Evolutionary conservation across 2,113 vertebrate genomes (phyloP).

Genomic region (Ginglymostoma cirratum): DNA sequence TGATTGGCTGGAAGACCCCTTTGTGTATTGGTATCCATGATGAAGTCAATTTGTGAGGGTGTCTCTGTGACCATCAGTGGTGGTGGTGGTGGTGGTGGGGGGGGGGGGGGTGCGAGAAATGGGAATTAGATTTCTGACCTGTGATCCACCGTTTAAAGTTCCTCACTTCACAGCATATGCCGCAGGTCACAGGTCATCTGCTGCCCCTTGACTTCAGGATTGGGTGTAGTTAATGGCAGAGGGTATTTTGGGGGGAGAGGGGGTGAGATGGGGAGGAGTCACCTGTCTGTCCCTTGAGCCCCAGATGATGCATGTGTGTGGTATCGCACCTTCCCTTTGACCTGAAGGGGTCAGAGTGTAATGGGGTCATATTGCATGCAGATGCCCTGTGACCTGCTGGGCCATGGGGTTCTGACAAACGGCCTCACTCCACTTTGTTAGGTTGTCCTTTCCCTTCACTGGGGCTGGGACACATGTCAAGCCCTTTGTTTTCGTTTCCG

Average conservation of each 20-base stretch:
- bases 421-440: background rate
- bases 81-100: too few species aligned
- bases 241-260: background rate
- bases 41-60: background rate
- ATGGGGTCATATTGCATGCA: background rate
- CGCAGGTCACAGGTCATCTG: background rate
- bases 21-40: background rate
- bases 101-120: background rate
- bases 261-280: background rate
- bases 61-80: background rate
- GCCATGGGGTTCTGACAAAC: background rate
- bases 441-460: background rate
- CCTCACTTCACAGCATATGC: background rate
- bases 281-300: background rate
- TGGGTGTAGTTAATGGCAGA: background rate
- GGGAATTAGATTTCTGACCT: background rate
- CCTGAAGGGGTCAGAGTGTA: background rate
- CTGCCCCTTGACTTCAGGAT: background rate
- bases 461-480: background rate
- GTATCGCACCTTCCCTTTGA: background rate
- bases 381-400: background rate
- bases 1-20: background rate
- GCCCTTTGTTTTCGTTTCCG: background rate
- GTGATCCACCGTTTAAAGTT: background rate
- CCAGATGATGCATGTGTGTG: background rate